Evolutionary conservation across 2,888 invertebrate genomes (phyloP), one percentile per base, ranked within the genome.

Genomic region (Macroteleia sp.): DNA sequence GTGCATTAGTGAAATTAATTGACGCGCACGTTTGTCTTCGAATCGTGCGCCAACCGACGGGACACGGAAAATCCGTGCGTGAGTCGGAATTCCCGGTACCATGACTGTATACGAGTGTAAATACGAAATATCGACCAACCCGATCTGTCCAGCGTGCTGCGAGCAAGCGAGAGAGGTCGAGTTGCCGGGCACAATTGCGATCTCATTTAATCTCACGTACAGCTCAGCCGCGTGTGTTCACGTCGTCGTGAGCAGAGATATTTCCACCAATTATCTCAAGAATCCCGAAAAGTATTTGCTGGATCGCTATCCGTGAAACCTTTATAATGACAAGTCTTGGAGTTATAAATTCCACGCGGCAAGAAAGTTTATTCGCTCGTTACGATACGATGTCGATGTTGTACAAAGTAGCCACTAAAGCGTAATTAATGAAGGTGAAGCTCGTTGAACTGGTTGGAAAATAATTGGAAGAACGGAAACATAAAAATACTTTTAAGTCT

Each of bases 71-170:
- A 67, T 79, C 62, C 61, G 61, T 76, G 77, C 71, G 73, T 69
- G 59, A 54, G 54, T 73, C 54, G 74, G 52, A 79, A 44, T 83
- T 79, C 50, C 57, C 48, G 56, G 5, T 14, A 8, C 20, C n/a
- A 17, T n/a, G 80, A 77, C 66, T 79, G 79, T 82, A 71, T 78
- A 52, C 34, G 70, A 80, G 74, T 82, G 81, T 82, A 82, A 82
- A 70, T 70, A 64, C 77, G 48, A 78, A 67, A 62, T 85, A 85
- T 85, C 83, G 85, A 85, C 77, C 82, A 70, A 73, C 56, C 57
- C 30, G 57, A 48, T 46, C n/a, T 28, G 30, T 57, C 57, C 57
- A 16, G 28, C n/a, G 28, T 10, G 54, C 6, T 14, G 6, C 6
- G 20, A 20, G n/a, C 9, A 14, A 17, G 50, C 3, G 8, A 9